These are phyloP conservation scores for Corydoras sp. DNA, from an alignment of 2,113 vertebrate genomes.

Conservation along the genomic window DNA sequence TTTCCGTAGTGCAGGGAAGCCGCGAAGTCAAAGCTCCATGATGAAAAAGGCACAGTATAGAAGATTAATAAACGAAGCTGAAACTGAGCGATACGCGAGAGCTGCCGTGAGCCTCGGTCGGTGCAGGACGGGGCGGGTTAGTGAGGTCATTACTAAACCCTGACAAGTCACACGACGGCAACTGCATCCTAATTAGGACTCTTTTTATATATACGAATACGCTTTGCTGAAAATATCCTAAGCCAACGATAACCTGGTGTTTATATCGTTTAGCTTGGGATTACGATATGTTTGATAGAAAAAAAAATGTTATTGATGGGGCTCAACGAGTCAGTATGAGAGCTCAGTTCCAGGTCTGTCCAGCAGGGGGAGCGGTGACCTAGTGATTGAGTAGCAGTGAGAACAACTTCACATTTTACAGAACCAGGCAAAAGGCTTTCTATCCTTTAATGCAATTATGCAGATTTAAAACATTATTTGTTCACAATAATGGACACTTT, in stretches of 20 bases:
- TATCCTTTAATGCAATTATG: too few species aligned
- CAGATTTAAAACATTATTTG: too few species aligned
- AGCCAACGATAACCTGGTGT: neutral
- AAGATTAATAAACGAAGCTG: slow-evolving; percentile 10
- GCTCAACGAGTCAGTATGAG: too few species aligned
- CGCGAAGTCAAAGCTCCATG: slow-evolving; percentile 35
- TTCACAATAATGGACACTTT: too few species aligned
- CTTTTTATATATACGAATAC: neutral
- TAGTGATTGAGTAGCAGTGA: too few species aligned
- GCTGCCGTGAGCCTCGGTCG: slow-evolving; percentile 47
- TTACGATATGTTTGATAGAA: too few species aligned
- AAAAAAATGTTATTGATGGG: too few species aligned
- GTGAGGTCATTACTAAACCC: slow-evolving; percentile 53
- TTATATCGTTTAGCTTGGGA: too few species aligned
- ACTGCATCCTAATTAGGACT: slow-evolving; percentile 25
- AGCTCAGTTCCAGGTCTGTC: too few species aligned
- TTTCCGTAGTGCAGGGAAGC: slow-evolving; percentile 11
- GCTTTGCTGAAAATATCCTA: neutral
- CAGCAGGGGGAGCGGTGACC: too few species aligned
- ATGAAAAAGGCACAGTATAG: slow-evolving; percentile 26
- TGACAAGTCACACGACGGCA: slow-evolving; percentile 34
- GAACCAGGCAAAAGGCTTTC: too few species aligned
- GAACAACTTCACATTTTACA: too few species aligned
- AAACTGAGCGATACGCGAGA: slow-evolving; percentile 4
- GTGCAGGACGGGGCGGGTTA: slow-evolving; percentile 42